These are phyloP conservation scores for Octodonta nipae DNA, from an alignment of 2,888 invertebrate species.

Conservation along the genomic window DNA sequence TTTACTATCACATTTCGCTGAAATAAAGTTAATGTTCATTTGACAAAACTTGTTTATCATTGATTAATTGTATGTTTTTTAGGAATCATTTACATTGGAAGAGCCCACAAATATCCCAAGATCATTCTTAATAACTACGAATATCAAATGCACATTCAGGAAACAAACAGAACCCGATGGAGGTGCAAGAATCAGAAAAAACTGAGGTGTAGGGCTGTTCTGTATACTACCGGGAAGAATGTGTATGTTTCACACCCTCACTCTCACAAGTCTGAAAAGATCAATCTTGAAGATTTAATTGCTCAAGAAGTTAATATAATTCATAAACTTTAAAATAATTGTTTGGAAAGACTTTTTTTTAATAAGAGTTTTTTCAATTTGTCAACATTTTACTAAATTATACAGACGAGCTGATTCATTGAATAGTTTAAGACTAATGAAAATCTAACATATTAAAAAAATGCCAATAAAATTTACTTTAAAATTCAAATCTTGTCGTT, in stretches of 20 bases:
- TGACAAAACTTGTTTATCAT: no score
- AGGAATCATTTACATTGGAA: constrained; percentile 11
- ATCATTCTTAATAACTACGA: constrained; percentile 18
- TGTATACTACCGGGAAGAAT: constrained; percentile 15
- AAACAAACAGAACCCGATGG: constrained; percentile 17
- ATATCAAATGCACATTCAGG: constrained; percentile 17
- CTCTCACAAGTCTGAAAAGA: constrained; percentile 7
- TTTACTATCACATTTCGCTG: constrained; percentile 6
- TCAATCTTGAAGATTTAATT: constrained; percentile 3
- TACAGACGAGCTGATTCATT: no score
- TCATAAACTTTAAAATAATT: background rate
- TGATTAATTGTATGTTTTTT: no score
- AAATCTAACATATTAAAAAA: no score
- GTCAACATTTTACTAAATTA: no score
- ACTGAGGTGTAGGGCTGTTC: constrained; percentile 17
- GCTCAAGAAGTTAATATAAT: constrained; percentile 7
- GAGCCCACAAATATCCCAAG: constrained; percentile 20
- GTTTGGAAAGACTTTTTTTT: background rate
- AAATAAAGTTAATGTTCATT: no score
- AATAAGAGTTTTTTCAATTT: no score
- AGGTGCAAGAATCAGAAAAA: constrained; percentile 16
- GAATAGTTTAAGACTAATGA: no score
- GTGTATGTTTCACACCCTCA: constrained; percentile 10
- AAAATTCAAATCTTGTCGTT: no score
- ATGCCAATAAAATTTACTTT: no score